A percentile compares a stretch with the other conserved stretches of the same genome.
phyloP scores from a whole-genome alignment of 2,797 vertebrate genomes.

The Sebastes steindachneri region DNA sequence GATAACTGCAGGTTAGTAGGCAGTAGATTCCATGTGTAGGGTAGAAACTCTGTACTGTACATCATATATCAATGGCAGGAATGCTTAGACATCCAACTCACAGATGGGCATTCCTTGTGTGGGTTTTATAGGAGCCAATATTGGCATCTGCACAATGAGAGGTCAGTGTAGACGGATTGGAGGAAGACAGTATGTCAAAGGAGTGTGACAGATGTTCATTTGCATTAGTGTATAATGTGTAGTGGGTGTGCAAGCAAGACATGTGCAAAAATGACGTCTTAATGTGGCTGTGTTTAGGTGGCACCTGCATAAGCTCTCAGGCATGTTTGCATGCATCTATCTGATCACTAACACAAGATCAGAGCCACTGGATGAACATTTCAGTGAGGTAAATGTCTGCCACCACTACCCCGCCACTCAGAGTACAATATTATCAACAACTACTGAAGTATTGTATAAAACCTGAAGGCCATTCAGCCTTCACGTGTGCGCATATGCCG shows the following conservation, averaged over 20 bases:
- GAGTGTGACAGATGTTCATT: constrained; percentile 44
- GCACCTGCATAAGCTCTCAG: neutral
- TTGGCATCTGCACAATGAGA: constrained; percentile 17
- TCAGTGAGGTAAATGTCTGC: neutral
- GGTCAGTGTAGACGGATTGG: constrained; percentile 9
- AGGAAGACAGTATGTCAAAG: constrained; percentile 27
- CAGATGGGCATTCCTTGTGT: constrained; percentile 64
- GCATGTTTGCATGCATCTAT: neutral
- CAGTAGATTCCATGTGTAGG: constrained; percentile 26
- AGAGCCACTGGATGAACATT: neutral
- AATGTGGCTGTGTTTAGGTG: neutral
- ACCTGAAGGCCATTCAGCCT: neutral
- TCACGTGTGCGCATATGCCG: neutral
- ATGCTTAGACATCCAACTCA: constrained; percentile 45
- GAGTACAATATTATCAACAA: neutral
- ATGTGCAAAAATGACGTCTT: neutral
- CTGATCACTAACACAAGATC: neutral
- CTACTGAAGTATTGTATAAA: neutral
- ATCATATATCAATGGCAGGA: constrained; percentile 37
- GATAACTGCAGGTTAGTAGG: constrained; percentile 15
- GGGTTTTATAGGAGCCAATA: constrained; percentile 45
- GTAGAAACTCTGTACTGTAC: constrained; percentile 20
- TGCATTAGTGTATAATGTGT: neutral
- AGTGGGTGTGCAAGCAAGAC: neutral
- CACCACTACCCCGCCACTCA: neutral